Evolutionary conservation across 2,113 vertebrate species (phyloP).

Genomic region (Microcebus jonahi): DNA sequence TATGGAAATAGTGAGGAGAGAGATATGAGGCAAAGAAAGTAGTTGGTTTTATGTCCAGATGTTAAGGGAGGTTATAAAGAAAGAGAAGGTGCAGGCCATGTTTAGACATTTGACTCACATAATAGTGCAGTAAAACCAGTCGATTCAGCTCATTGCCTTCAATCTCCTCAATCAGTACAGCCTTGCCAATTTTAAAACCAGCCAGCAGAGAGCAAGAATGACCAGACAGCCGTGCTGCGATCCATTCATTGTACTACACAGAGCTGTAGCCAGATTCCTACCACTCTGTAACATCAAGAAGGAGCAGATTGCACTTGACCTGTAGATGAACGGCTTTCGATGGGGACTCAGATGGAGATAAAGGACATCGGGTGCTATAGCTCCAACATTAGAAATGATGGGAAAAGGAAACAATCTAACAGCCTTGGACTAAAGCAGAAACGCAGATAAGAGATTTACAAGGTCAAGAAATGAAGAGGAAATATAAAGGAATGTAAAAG

Average conservation of each 20-base stretch:
- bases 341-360: not conserved
- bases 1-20: not conserved
- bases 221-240: not conserved
- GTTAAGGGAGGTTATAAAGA: not conserved
- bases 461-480: conserved; percentile 46
- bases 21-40: not conserved
- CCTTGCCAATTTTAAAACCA: conserved; percentile 48
- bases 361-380: not conserved
- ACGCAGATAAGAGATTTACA: conserved; percentile 20
- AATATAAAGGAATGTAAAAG: conserved; percentile 26
- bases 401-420: not conserved
- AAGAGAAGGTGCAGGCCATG: not conserved
- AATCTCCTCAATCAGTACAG: not conserved
- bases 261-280: not conserved
- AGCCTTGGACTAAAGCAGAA: conserved; percentile 34
- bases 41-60: not conserved
- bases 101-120: not conserved
- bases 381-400: not conserved
- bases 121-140: not conserved
- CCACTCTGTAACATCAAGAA: not conserved
- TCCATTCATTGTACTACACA: not conserved
- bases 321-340: not conserved
- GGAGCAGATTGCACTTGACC: conserved; percentile 15
- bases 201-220: conserved; percentile 28
- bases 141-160: conserved; percentile 17